These are phyloP conservation scores for Oceanodroma leucorhoa DNA, from an alignment of 2,797 vertebrate genomes.

Conservation along the genomic window DNA sequence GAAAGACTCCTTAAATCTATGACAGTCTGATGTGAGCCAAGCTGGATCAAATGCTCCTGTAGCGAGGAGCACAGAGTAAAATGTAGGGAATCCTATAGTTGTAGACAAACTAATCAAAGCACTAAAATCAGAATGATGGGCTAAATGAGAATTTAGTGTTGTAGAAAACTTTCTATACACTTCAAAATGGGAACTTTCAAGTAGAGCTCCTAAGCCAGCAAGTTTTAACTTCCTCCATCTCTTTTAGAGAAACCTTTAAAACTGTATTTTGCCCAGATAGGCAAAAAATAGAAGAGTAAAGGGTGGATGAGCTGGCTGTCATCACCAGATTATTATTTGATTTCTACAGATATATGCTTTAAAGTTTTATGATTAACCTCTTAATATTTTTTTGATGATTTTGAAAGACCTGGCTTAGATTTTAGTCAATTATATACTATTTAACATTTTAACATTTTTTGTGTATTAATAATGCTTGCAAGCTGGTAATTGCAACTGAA, in stretches of 20 bases:
- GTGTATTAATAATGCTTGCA: background rate
- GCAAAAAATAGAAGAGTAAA: background rate
- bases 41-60: background rate
- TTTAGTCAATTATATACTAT: background rate
- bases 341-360: background rate
- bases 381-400: background rate
- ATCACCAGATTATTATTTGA: background rate
- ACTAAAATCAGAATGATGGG: background rate
- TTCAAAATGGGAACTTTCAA: background rate
- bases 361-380: background rate
- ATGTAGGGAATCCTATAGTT: background rate
- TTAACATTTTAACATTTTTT: background rate
- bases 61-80: background rate
- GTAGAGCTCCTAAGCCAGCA: background rate
- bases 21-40: background rate
- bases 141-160: background rate
- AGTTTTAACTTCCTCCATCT: background rate
- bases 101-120: background rate
- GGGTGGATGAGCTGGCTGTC: background rate
- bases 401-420: background rate
- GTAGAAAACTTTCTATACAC: background rate
- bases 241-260: background rate
- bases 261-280: background rate
- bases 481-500: background rate
- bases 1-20: background rate